phyloP scores from a whole-genome alignment of 2,888 invertebrate genomes.

The Rhyacophila evoluta region DNA sequence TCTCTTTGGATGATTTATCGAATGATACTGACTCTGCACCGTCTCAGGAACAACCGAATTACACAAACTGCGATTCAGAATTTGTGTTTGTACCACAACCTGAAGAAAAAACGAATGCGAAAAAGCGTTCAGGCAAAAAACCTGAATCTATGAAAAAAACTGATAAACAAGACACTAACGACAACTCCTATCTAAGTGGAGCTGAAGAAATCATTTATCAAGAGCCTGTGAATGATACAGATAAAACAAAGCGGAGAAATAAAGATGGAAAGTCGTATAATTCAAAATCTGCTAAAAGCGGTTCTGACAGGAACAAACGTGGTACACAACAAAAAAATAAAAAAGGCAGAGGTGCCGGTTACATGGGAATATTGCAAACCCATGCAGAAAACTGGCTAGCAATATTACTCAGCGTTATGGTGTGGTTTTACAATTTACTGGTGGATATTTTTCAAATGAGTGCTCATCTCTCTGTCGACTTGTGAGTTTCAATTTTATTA shows the following conservation, averaged over 20 bases:
- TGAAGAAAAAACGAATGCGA: conserved; percentile 63
- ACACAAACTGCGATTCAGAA: conserved; percentile 59
- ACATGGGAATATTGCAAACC: conserved; percentile 64
- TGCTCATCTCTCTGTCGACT: conserved; percentile 76
- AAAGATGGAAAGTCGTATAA: conserved; percentile 42
- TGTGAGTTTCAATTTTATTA: conserved; percentile 77
- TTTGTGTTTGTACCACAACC: conserved; percentile 67
- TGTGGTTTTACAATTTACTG: conserved; percentile 84
- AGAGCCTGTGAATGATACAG: conserved; percentile 42
- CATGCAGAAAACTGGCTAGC: conserved; percentile 71
- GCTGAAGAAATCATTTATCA: conserved; percentile 52
- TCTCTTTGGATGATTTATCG: conserved; percentile 70
- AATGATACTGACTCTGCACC: conserved; percentile 57
- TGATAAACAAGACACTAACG: conserved; percentile 64
- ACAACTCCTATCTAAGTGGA: conserved; percentile 60
- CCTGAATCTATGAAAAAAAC: conserved; percentile 58
- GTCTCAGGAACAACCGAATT: conserved; percentile 57
- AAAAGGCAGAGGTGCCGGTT: conserved; percentile 63
- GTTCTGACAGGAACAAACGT: conserved; percentile 68
- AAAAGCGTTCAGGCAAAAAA: conserved; percentile 64
- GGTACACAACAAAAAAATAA: conserved; percentile 63
- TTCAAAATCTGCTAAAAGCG: conserved; percentile 56
- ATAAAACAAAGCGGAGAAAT: conserved; percentile 43
- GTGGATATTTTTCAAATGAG: conserved; percentile 86
- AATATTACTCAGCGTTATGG: conserved; percentile 73